Evolutionary conservation across 2,113 vertebrate species (phyloP).

Genomic region (Choloepus hoffmanni): DNA sequence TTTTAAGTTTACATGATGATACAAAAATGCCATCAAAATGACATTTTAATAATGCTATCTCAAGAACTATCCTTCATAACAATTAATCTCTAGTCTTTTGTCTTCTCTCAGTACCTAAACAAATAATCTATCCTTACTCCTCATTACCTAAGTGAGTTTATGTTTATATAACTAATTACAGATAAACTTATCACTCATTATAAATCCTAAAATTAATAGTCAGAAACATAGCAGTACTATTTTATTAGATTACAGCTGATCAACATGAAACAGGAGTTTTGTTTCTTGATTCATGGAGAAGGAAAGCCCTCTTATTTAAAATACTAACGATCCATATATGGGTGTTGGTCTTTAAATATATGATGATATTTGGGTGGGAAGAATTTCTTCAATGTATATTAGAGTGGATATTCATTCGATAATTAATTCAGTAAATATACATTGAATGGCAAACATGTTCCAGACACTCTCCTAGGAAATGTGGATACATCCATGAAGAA

Average conservation of each 20-base stretch:
- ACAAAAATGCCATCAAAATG: neutral
- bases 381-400: neutral
- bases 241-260: constrained; percentile 45
- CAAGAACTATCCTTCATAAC: neutral
- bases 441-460: neutral
- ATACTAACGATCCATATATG: neutral
- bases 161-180: constrained; percentile 21
- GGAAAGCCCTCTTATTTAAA: constrained; percentile 11
- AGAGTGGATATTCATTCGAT: neutral
- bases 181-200: constrained; percentile 13
- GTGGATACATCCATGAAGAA: neutral
- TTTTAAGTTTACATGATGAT: constrained; percentile 7
- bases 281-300: neutral
- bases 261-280: neutral
- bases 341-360: neutral
- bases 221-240: neutral
- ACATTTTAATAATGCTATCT: constrained; percentile 2
- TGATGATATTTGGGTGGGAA: neutral
- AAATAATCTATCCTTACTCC: constrained; percentile 6
- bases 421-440: neutral
- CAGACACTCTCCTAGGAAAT: neutral
- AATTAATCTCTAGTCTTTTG: neutral
- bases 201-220: constrained; percentile 56
- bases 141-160: constrained; percentile 44
- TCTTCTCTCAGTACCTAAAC: neutral